Conservation (phyloP, 2,797 vertebrate genomes). For the Sphenodon punctatus region DNA sequence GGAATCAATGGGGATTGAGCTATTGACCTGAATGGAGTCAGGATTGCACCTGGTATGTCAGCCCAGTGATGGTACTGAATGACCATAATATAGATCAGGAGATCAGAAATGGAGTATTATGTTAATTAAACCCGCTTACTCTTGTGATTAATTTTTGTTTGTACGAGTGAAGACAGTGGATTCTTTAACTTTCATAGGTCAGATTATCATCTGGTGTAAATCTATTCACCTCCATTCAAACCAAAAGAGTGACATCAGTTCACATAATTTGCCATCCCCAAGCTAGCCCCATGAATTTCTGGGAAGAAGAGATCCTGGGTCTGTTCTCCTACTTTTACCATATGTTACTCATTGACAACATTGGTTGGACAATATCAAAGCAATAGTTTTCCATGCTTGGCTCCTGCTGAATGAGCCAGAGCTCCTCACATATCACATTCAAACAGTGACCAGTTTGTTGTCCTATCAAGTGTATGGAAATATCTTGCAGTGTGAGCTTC, state of each 20-base stretch:
- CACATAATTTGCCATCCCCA: too few species aligned
- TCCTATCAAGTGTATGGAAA: conserved; percentile 32
- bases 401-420: background rate
- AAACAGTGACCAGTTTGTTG: conserved; percentile 6
- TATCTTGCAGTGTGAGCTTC: too few species aligned
- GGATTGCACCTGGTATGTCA: too few species aligned
- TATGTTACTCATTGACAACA: background rate
- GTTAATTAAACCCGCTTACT: background rate
- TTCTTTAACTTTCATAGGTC: background rate
- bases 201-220: background rate
- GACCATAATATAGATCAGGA: background rate
- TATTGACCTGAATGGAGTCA: too few species aligned
- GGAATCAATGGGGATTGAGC: too few species aligned
- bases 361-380: background rate
- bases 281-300: background rate
- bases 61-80: background rate
- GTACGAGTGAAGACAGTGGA: background rate
- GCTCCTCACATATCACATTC: background rate
- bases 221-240: accelerated
- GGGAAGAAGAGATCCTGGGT: background rate
- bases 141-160: background rate
- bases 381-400: background rate
- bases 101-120: background rate
- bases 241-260: too few species aligned
- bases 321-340: background rate